phyloP scores from a whole-genome alignment of 1,140 invertebrate species.

The Drosophila tristis region DNA sequence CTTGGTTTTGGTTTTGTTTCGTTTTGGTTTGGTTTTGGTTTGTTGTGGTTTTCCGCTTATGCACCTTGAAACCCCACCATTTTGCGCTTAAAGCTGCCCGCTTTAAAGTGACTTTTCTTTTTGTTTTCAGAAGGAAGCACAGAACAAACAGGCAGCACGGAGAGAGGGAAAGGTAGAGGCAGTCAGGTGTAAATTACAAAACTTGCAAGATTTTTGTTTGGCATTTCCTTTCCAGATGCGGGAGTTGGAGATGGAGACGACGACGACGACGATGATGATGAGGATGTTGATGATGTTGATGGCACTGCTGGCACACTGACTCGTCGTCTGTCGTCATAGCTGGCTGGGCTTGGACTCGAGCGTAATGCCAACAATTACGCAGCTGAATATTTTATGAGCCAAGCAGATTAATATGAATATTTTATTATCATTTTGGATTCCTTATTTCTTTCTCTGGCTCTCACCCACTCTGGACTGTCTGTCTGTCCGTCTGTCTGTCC shows the following conservation, averaged over 20 bases:
- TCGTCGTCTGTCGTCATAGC: constrained; percentile 44
- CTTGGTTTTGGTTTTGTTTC: constrained; percentile 35
- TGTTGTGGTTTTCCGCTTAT: too few relatives aligned
- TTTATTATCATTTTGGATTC: constrained; percentile 83
- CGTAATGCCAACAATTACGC: constrained; percentile 81
- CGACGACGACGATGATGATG: not conserved
- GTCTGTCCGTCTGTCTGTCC: not conserved
- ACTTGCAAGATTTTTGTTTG: constrained; percentile 67
- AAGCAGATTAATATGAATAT: constrained; percentile 83
- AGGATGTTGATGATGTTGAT: constrained; percentile 16
- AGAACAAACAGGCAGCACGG: not conserved
- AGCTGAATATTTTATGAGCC: constrained; percentile 82
- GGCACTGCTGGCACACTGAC: constrained; percentile 28
- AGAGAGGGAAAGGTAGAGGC: constrained; percentile 29
- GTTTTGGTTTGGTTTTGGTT: not conserved
- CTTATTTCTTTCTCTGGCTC: constrained; percentile 41
- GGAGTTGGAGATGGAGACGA: not conserved
- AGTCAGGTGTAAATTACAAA: constrained; percentile 81
- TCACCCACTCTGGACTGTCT: not conserved
- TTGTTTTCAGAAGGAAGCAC: not conserved
- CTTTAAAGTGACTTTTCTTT: constrained; percentile 3
- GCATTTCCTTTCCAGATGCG: constrained; percentile 54
- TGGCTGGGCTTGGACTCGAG: constrained; percentile 43
- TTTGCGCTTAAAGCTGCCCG: constrained; percentile 4
- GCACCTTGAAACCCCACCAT: not conserved